phyloP scores from a whole-genome alignment of 2,888 invertebrate species.

The Chymomyza fuscimana region DNA sequence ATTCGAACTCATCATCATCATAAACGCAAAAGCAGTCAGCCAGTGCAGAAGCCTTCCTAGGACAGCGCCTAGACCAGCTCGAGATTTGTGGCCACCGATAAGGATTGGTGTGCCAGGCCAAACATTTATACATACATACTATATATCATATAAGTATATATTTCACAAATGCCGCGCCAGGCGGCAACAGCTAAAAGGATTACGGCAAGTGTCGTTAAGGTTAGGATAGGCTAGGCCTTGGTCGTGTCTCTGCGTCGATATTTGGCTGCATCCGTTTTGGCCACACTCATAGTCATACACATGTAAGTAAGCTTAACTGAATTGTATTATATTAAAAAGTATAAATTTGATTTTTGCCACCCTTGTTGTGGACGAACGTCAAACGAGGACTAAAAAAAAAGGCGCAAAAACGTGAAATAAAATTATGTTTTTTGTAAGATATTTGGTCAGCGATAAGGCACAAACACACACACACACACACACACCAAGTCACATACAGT shows the following conservation, averaged over 20 bases:
- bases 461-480: constrained; percentile 21
- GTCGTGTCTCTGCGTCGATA: constrained; percentile 48
- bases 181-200: not conserved
- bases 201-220: constrained; percentile 1
- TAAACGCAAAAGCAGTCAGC: constrained; percentile 17
- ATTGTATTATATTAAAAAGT: constrained; percentile 70
- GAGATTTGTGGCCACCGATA: constrained; percentile 64
- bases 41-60: constrained; percentile 14
- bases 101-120: constrained; percentile 30
- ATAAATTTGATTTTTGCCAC: constrained; percentile 56
- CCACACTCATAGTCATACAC: not conserved
- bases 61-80: constrained; percentile 17
- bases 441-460: constrained; percentile 24
- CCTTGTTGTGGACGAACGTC: not conserved
- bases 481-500: not conserved
- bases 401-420: constrained; percentile 31
- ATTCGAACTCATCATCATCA: constrained; percentile 69
- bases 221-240: constrained; percentile 1
- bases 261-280: constrained; percentile 48
- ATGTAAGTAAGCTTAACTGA: constrained; percentile 27
- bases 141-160: constrained; percentile 41
- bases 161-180: constrained; percentile 65
- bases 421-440: constrained; percentile 29
- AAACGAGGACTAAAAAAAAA: constrained; percentile 10
- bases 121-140: constrained; percentile 10